phyloP scores from a whole-genome alignment of 2,888 invertebrate species.

The Carabus problematicus region DNA sequence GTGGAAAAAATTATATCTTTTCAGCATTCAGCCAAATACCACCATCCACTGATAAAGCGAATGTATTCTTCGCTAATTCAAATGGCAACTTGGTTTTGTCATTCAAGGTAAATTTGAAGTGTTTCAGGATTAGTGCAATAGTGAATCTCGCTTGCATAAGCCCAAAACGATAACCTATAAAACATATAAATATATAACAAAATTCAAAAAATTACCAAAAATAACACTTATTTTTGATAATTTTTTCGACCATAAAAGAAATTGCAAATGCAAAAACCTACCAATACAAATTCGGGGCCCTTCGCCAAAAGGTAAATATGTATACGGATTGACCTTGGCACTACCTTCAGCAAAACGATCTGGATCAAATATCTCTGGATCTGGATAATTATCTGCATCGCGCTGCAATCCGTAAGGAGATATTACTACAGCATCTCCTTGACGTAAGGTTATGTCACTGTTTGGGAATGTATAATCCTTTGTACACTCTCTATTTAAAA shows the following conservation, averaged over 20 bases:
- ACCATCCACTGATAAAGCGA: conserved; percentile 27
- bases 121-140: conserved; percentile 22
- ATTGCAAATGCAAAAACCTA: conserved; percentile 11
- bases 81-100: conserved; percentile 21
- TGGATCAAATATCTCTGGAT: conserved; percentile 41
- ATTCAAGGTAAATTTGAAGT: conserved; percentile 28
- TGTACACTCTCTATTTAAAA: conserved; percentile 32
- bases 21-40: conserved; percentile 29
- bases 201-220: too few species aligned
- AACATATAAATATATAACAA: not conserved
- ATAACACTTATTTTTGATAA: too few species aligned
- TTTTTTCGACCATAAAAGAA: too few species aligned
- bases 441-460: conserved; percentile 24
- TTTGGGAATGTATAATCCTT: conserved; percentile 34
- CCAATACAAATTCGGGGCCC: conserved; percentile 43
- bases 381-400: conserved; percentile 37
- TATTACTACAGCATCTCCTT: conserved; percentile 30
- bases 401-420: conserved; percentile 34
- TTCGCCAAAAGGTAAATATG: conserved; percentile 41
- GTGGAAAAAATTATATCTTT: conserved; percentile 21
- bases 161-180: conserved; percentile 28
- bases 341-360: conserved; percentile 34
- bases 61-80: conserved; percentile 24
- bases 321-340: conserved; percentile 21
- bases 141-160: conserved; percentile 23